Conservation (phyloP, 2,888 invertebrate species). For the Capitulum mitella region DNA sequence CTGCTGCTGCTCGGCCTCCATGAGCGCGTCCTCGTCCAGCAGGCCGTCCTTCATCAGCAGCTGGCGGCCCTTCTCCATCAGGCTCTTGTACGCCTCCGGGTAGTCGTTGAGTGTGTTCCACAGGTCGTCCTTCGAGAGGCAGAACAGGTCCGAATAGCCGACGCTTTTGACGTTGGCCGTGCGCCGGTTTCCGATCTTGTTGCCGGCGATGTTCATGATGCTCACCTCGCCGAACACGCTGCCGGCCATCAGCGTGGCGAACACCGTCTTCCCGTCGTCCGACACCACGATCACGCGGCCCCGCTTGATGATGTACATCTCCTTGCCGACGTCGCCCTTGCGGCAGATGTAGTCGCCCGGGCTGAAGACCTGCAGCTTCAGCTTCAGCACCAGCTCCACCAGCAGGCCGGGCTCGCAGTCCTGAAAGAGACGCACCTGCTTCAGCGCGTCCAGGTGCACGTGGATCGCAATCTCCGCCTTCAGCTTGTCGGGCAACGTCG, state of each 20-base stretch:
- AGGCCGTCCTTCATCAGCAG: slow-evolving; percentile 79
- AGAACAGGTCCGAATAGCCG: slow-evolving; percentile 90
- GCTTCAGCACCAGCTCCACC: slow-evolving; percentile 83
- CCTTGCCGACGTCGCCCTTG: slow-evolving; percentile 94
- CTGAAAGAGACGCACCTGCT: slow-evolving; percentile 84
- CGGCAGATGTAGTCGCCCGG: slow-evolving; percentile 94
- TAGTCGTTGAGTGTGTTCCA: slow-evolving; percentile 66
- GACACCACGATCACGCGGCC: slow-evolving; percentile 81
- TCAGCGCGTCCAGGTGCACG: slow-evolving; percentile 86
- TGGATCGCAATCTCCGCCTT: slow-evolving; percentile 95
- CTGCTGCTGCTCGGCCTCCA: slow-evolving; percentile 49
- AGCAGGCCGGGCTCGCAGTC: slow-evolving; percentile 92
- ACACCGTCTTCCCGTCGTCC: slow-evolving; percentile 76
- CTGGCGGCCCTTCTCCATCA: slow-evolving; percentile 80
- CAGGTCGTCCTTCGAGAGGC: slow-evolving; percentile 82
- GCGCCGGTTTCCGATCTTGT: slow-evolving; percentile 85
- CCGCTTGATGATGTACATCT: slow-evolving; percentile 95
- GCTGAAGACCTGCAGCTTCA: slow-evolving; percentile 82
- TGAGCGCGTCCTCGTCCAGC: slow-evolving; percentile 66
- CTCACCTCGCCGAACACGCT: slow-evolving; percentile 92
- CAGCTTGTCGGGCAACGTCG: slow-evolving; percentile 82
- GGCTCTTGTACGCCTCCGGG: slow-evolving; percentile 39
- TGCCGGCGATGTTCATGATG: slow-evolving; percentile 87
- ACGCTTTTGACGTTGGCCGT: slow-evolving; percentile 89
- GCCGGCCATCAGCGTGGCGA: slow-evolving; percentile 84